Percentiles rank a stretch among this genome's conserved stretches.
Conservation (phyloP, 2,797 vertebrate genomes). For the Sebastes kiyomatsui region DNA sequence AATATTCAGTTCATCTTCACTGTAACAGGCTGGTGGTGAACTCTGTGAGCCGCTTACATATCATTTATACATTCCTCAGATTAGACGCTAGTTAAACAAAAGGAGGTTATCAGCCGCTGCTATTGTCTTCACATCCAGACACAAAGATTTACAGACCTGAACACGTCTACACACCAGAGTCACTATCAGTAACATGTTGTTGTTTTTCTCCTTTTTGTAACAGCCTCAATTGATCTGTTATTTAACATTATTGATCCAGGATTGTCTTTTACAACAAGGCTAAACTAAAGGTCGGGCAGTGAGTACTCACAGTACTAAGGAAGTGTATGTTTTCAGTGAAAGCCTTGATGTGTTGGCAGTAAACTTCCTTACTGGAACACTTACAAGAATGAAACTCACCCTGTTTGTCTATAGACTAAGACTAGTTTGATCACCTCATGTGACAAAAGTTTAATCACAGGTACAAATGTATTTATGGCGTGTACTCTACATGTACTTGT, state of each 20-base stretch:
- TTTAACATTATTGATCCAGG: constrained; percentile 6
- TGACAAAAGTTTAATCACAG: background rate
- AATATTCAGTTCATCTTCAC: background rate
- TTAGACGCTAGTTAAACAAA: background rate
- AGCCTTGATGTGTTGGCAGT: no score
- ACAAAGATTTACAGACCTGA: constrained; percentile 4
- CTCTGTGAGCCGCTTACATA: background rate
- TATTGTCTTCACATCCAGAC: background rate
- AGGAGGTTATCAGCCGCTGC: background rate
- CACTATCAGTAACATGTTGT: background rate
- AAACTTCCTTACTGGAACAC: background rate
- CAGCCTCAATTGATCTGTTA: background rate
- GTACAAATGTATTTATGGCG: background rate
- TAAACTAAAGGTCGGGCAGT: background rate
- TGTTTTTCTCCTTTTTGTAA: background rate
- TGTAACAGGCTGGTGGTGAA: background rate
- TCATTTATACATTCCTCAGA: constrained; percentile 13
- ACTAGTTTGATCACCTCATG: background rate
- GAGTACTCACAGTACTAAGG: background rate
- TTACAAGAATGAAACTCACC: background rate
- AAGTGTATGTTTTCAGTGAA: background rate
- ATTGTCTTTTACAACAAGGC: background rate
- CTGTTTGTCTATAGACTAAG: background rate
- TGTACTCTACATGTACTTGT: background rate
- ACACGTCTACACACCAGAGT: background rate